phyloP scores from a whole-genome alignment of 2,113 vertebrate species.

The Phyllostomus discolor region DNA sequence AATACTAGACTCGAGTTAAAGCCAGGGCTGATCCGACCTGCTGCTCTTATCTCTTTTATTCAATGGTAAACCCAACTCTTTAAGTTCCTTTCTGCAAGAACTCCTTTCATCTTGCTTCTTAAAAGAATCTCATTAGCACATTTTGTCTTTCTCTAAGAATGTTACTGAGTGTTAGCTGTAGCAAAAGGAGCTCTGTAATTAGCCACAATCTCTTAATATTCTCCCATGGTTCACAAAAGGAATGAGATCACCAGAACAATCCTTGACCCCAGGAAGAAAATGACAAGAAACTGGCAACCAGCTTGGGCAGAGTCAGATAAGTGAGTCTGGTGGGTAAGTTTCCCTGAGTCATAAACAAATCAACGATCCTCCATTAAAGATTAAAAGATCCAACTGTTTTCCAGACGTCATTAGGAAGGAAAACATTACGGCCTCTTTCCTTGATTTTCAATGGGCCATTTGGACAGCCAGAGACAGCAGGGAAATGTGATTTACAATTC shows the following conservation, averaged over 20 bases:
- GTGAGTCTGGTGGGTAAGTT: not conserved
- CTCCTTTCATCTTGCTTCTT: slow-evolving; percentile 54
- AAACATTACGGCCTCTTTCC: not conserved
- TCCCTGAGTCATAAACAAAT: not conserved
- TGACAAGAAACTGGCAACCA: not conserved
- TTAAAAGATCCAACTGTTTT: not conserved
- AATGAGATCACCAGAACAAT: slow-evolving; percentile 1
- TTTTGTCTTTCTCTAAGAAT: slow-evolving; percentile 59
- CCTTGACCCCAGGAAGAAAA: not conserved
- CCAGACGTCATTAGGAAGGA: not conserved
- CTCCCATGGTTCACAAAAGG: not conserved
- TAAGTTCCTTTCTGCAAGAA: slow-evolving; percentile 48
- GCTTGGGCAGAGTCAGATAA: not conserved
- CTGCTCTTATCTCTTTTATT: slow-evolving; percentile 37
- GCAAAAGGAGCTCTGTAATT: slow-evolving; percentile 44
- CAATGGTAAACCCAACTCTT: slow-evolving; percentile 40
- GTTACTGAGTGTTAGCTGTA: slow-evolving; percentile 14
- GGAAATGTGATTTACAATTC: not conserved
- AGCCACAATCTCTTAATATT: slow-evolving; percentile 4
- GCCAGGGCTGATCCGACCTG: slow-evolving; percentile 17
- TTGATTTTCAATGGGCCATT: not conserved
- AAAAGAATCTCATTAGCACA: slow-evolving; percentile 74
- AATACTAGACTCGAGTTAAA: not conserved
- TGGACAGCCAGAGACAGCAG: too few relatives aligned
- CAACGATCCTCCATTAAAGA: not conserved